Conservation (phyloP, 1,140 invertebrate genomes). For the Drosophila malerkotliana region DNA sequence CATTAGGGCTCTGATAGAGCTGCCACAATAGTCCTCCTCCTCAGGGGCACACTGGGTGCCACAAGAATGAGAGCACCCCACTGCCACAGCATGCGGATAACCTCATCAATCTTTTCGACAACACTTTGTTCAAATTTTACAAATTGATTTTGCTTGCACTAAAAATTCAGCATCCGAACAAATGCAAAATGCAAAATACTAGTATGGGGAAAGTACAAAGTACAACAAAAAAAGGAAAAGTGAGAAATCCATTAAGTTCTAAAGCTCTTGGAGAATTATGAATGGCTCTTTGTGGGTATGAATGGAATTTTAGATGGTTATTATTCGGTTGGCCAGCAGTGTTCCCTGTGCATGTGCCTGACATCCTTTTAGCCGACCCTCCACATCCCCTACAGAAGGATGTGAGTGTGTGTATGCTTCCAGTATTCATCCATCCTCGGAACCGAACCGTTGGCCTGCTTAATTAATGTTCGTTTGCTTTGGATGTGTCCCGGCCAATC, state of each 20-base stretch:
- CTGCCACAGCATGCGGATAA: background rate
- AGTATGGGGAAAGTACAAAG: no score
- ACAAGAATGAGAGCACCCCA: conserved; percentile 15
- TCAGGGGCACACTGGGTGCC: conserved; percentile 20
- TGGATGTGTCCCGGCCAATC: conserved; percentile 46
- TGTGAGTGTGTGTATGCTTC: conserved; percentile 3
- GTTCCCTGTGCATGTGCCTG: conserved; percentile 12
- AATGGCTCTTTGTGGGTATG: conserved; percentile 13
- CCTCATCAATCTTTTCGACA: conserved; percentile 37
- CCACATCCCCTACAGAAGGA: background rate
- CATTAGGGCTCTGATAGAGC: conserved; percentile 32
- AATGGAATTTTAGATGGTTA: conserved; percentile 20
- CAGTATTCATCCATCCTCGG: conserved; percentile 36
- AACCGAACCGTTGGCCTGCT: conserved; percentile 55
- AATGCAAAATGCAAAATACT: conserved; percentile 3
- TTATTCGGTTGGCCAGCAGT: conserved; percentile 31
- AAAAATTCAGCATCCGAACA: conserved; percentile 16
- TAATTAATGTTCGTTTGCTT: conserved; percentile 76
- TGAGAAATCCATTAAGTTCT: conserved; percentile 23
- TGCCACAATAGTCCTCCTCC: conserved; percentile 4
- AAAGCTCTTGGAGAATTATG: conserved; percentile 35
- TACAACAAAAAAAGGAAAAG: background rate
- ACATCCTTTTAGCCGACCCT: conserved; percentile 39
- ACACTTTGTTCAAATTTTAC: conserved; percentile 29
- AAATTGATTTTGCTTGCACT: conserved; percentile 31